Evolutionary conservation across 2,888 invertebrate species (phyloP), one percentile per base, ranked within the genome.

Genomic region (Drosophila flavopinicola): DNA sequence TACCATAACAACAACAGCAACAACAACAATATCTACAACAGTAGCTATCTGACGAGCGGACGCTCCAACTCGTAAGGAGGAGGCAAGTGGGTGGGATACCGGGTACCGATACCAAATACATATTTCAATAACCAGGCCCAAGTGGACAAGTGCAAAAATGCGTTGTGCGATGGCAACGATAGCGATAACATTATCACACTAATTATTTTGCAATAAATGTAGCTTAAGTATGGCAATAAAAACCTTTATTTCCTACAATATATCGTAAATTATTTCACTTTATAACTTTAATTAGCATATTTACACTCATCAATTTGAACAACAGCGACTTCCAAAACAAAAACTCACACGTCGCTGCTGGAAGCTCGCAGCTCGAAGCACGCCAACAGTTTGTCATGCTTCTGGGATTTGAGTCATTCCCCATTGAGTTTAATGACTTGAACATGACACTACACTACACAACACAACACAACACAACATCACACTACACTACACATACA

Each of bases 151-250:
- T 82, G 80, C 80, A 82, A 82, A 78, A 51, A 49, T 65, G 44
- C 66, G 67, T 58, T 30, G 60, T 45, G 25, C 58, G 77, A 73
- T 49, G 65, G 51, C 47, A 51, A 11, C 61, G 39, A 54, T 37
- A 24, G 9, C 53, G 58, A 51, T 67, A 44, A 61, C 38, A 42
- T 70, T 68, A 77, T 45, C 70, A 82, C 75, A 77, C 84, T 88
- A 84, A 87, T 88, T 88, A 83, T 76, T 88, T 80, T 83, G 88
- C 88, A 86, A 88, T 88, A 88, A 88, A 82, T 67, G 77, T 85
- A 86, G 80, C 72, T 77, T 78, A 78, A 88, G 88, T 78, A 83
- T 61, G 65, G 86, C 71, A 86, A 80, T 88, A 83, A 88, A 88
- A 85, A 20, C 83, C 59, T 78, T 85, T 75, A 74, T 80, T 83